Percentiles rank a stretch among this genome's conserved stretches.
These are phyloP conservation scores for Himalopsyche anomala DNA, from an alignment of 2,888 invertebrate genomes.

Conservation along the genomic window DNA sequence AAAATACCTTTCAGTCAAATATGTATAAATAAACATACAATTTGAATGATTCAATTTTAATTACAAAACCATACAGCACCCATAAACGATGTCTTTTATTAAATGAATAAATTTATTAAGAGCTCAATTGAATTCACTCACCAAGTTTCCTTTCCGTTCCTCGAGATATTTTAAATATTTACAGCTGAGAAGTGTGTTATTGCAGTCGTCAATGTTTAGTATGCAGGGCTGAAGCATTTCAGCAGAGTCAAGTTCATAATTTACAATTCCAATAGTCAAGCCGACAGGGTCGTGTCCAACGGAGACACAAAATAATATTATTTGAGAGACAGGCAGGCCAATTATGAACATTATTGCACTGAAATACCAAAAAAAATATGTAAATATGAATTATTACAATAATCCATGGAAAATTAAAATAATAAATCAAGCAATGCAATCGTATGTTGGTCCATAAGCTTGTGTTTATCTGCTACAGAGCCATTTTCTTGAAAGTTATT, in stretches of 20 bases:
- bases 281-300: slow-evolving; percentile 91
- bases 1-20: too few relatives aligned
- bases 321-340: slow-evolving; percentile 90
- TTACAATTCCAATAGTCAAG: slow-evolving; percentile 87
- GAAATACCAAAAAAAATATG: slow-evolving; percentile 61
- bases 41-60: neutral
- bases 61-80: too few relatives aligned
- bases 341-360: slow-evolving; percentile 91
- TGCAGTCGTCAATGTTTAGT: slow-evolving; percentile 77
- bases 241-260: slow-evolving; percentile 82
- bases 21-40: too few relatives aligned
- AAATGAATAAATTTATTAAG: neutral
- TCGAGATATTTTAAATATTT: slow-evolving; percentile 84
- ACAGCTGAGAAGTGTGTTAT: slow-evolving; percentile 84
- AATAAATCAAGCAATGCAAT: too few relatives aligned
- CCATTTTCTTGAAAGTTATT: too few relatives aligned
- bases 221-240: slow-evolving; percentile 73
- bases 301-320: slow-evolving; percentile 90
- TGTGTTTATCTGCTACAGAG: too few relatives aligned
- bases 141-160: slow-evolving; percentile 81
- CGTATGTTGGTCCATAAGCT: too few relatives aligned
- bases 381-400: too few relatives aligned
- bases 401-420: too few relatives aligned
- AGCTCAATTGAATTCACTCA: slow-evolving; percentile 71
- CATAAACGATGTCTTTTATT: too few relatives aligned